Evolutionary conservation across 2,797 vertebrate species (phyloP).

Genomic region (Acanthiza pusilla): DNA sequence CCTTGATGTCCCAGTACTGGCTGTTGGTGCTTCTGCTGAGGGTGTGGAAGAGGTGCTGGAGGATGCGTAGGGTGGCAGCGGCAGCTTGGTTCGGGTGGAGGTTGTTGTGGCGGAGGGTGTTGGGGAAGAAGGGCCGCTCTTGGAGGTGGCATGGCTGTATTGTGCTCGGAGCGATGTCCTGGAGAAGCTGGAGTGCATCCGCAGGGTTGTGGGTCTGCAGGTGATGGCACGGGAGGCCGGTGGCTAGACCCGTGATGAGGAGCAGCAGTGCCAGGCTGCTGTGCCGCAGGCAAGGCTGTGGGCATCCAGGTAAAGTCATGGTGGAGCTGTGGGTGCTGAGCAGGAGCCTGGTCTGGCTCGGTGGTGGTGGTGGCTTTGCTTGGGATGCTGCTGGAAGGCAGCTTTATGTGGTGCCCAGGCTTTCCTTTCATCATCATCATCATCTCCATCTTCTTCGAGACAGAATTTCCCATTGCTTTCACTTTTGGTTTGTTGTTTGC

Average conservation of each 20-base stretch:
- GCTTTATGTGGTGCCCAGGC: neutral
- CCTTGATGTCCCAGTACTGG: neutral
- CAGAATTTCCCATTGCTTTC: neutral
- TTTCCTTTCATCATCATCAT: constrained; percentile 29
- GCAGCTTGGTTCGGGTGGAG: neutral
- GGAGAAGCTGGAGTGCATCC: neutral
- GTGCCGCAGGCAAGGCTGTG: fast-evolving
- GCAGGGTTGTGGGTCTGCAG: fast-evolving
- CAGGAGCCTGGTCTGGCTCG: neutral
- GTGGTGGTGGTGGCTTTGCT: neutral
- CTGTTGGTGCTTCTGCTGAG: neutral
- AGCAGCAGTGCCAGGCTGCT: neutral
- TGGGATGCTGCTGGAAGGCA: fast-evolving
- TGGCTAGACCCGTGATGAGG: neutral
- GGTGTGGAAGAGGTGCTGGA: neutral
- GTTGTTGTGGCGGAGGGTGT: neutral
- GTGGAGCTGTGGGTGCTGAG: fast-evolving
- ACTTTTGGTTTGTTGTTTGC: neutral
- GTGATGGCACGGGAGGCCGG: neutral
- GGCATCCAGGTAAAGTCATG: neutral
- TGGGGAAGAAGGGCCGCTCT: neutral
- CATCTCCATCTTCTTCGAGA: neutral
- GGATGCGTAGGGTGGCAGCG: neutral
- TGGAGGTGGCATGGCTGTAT: neutral
- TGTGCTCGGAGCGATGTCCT: neutral